These are phyloP conservation scores for Mormyrus lacerda DNA, from an alignment of 2,113 vertebrate species.

Conservation along the genomic window DNA sequence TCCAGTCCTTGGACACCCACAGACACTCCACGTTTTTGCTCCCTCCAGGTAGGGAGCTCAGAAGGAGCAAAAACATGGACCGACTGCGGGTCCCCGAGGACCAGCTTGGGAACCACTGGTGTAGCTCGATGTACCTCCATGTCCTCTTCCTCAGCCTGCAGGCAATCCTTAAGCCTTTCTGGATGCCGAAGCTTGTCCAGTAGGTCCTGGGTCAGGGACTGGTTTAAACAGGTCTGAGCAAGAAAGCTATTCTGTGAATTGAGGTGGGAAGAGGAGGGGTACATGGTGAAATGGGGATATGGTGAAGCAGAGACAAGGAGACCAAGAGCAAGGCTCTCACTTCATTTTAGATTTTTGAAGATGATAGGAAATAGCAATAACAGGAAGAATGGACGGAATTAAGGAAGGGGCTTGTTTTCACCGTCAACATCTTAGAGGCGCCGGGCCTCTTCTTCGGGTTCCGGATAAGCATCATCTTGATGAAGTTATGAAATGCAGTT, in stretches of 20 bases:
- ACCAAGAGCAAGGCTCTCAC: not conserved
- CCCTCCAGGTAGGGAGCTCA: not conserved
- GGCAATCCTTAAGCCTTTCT: constrained; percentile 58
- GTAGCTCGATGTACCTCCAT: constrained; percentile 60
- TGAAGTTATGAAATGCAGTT: constrained; percentile 75
- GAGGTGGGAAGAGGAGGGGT: not conserved
- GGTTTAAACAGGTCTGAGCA: constrained; percentile 59
- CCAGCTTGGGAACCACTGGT: not conserved
- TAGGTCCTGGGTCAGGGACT: constrained; percentile 71
- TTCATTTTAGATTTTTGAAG: not conserved
- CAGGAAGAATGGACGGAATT: not conserved
- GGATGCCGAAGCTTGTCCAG: constrained; percentile 73
- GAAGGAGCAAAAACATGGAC: not conserved
- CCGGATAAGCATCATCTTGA: constrained; percentile 77
- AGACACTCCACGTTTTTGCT: not conserved
- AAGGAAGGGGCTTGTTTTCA: constrained; percentile 41
- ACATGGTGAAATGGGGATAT: no score
- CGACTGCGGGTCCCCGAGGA: not conserved
- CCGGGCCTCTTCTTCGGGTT: constrained; percentile 80
- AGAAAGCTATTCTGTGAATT: constrained; percentile 63
- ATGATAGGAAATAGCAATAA: not conserved
- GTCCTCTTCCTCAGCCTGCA: constrained; percentile 69
- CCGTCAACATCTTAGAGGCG: constrained; percentile 76
- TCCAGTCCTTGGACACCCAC: not conserved
- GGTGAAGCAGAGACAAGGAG: not conserved